These are phyloP conservation scores for Phrynocephalus versicolor DNA, from an alignment of 2,113 vertebrate genomes.

Conservation along the genomic window DNA sequence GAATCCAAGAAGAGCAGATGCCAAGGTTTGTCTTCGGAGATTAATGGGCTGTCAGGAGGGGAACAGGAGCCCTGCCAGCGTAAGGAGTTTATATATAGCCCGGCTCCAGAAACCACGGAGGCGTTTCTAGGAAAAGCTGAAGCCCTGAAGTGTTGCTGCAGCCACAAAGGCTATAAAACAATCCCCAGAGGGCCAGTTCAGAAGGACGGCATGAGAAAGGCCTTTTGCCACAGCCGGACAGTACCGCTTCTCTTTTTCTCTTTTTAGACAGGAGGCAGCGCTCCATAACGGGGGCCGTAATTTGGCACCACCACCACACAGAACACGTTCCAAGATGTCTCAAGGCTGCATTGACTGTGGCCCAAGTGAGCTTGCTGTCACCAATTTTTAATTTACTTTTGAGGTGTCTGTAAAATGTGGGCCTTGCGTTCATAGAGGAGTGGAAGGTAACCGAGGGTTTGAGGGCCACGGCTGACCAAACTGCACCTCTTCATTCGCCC, in stretches of 20 bases:
- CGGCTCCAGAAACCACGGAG: slow-evolving; percentile 15
- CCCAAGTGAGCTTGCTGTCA: not conserved
- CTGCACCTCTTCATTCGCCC: no score
- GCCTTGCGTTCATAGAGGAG: not conserved
- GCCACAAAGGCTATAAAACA: not conserved
- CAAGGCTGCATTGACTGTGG: not conserved
- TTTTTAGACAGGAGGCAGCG: not conserved
- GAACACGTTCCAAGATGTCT: not conserved
- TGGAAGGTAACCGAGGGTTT: no score
- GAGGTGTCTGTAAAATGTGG: not conserved
- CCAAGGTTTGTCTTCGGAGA: slow-evolving; percentile 9
- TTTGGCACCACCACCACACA: slow-evolving; percentile 1
- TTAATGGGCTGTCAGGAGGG: slow-evolving; percentile 2
- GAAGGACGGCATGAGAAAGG: not conserved
- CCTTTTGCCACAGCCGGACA: not conserved
- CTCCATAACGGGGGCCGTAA: not conserved
- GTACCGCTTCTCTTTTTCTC: not conserved
- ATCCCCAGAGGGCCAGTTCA: not conserved
- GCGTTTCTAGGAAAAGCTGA: slow-evolving; percentile 37
- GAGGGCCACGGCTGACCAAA: no score
- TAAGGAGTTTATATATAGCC: accelerated
- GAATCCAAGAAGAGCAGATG: not conserved
- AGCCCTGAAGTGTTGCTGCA: not conserved
- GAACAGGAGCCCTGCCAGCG: not conserved
- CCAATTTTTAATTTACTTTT: not conserved